phyloP scores from a whole-genome alignment of 2,797 vertebrate genomes.

The Sebastes minor region DNA sequence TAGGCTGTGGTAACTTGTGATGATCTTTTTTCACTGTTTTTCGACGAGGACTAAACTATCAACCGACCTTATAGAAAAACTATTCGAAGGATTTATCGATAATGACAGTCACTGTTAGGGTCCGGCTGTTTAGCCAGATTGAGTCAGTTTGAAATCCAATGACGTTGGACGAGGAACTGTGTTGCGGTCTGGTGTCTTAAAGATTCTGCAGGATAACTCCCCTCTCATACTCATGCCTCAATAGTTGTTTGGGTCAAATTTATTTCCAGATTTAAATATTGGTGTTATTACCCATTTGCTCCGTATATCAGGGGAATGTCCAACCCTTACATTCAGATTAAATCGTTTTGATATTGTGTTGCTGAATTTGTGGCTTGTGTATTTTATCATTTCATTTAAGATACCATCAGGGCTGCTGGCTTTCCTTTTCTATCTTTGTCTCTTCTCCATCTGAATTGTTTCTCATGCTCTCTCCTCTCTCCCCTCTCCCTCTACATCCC shows the following conservation, averaged over 20 bases:
- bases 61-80: neutral
- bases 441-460: slow-evolving; percentile 52
- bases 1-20: neutral
- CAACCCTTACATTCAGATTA: slow-evolving; percentile 1
- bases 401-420: slow-evolving; percentile 49
- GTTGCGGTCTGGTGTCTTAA: neutral
- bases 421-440: slow-evolving; percentile 35
- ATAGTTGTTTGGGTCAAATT: neutral
- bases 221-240: neutral
- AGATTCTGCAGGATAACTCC: neutral
- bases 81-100: neutral
- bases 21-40: neutral
- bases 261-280: slow-evolving; percentile 23
- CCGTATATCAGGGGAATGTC: slow-evolving; percentile 5
- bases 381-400: slow-evolving; percentile 39
- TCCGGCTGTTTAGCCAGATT: neutral
- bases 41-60: accelerated
- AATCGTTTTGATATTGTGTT: slow-evolving; percentile 27
- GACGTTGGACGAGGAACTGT: neutral
- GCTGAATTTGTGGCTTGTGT: slow-evolving; percentile 31
- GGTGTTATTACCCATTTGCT: neutral
- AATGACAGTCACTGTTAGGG: neutral
- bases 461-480: slow-evolving; percentile 45
- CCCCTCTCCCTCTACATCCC: slow-evolving; percentile 1
- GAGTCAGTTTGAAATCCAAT: neutral